Base-by-base conservation (phyloP, 2,888 invertebrate genomes). In the Clitarchus hookeri region DNA sequence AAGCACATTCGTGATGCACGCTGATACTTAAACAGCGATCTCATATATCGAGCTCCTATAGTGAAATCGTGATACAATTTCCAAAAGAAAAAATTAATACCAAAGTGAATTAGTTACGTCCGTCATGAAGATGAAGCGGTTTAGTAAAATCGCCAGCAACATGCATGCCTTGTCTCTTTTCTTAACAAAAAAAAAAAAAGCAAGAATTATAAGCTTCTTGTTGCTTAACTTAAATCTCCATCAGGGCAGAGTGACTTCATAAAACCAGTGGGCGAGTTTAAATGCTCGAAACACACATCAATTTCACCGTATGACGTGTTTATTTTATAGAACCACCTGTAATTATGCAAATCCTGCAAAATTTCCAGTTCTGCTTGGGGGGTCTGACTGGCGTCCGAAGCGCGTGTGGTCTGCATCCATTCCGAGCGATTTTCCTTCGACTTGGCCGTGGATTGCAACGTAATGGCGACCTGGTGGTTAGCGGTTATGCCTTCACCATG, bases 291-390 rank as follows among this genome's bases (percentile, higher is more conserved):
- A 19, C 65, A n/a, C 65, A 11, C 65, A 65, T 65, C 65, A 65
- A 65, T 23, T 65, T 19, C 65, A 23, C 65, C 65, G 8, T 23
- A n/a, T 65, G 65, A 65, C 65, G 19, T 16, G 19, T 65, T 65
- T 65, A 65, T 65, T 65, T 65, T 65, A 65, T 65, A n/a, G 65
- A 65, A 65, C 65, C 65, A 6, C 65, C 65, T 65, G 65, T n/a
- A n/a, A 65, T 65, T 65, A 65, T 65, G 65, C 65, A 65, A 65
- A 65, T 65, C 19, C 65, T 65, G 65, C 19, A 65, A 65, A 65
- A 65, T 65, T n/a, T 23, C 65, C 65, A 19, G 65, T 65, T 65
- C 65, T 65, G 65, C 23, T n/a, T 23, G 65, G 8, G 65, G 19
- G 65, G 65, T 65, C 65, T 23, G 65, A 65, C 65, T 19, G 65